phyloP scores from a whole-genome alignment of 2,888 invertebrate genomes.

The Lasioglossum figueresi region DNA sequence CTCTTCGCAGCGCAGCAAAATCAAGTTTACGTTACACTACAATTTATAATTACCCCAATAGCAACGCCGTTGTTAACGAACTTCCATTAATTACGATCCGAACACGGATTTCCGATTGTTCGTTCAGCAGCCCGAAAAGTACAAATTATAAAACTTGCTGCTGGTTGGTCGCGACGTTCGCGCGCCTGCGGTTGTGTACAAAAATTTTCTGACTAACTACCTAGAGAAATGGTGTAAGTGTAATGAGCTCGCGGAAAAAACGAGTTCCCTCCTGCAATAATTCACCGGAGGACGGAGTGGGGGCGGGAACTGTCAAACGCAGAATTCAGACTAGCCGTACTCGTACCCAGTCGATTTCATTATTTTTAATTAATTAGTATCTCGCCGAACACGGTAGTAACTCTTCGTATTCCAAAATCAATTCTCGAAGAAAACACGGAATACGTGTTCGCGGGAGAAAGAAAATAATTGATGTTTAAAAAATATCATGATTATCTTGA shows the following conservation, averaged over 20 bases:
- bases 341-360: background rate
- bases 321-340: background rate
- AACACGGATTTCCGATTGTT: constrained; percentile 1
- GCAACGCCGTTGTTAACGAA: constrained; percentile 12
- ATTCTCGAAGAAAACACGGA: background rate
- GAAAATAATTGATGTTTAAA: background rate
- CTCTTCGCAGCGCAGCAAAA: background rate
- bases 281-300: background rate
- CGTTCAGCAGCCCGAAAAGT: background rate
- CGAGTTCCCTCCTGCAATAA: constrained; percentile 8
- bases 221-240: constrained; percentile 6
- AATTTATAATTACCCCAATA: background rate
- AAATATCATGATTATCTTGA: background rate
- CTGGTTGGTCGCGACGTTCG: background rate
- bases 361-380: constrained; percentile 37
- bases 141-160: constrained; percentile 1
- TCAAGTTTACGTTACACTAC: background rate
- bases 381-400: background rate
- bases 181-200: background rate
- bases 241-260: constrained; percentile 23
- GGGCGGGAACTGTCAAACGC: constrained; percentile 21
- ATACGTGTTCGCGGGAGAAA: background rate
- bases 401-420: background rate
- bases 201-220: background rate
- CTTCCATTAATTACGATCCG: constrained; percentile 8